Percentiles rank a stretch among this genome's conserved stretches.
These are phyloP conservation scores for Gadus chalcogrammus DNA, from an alignment of 2,113 vertebrate species.

Conservation along the genomic window DNA sequence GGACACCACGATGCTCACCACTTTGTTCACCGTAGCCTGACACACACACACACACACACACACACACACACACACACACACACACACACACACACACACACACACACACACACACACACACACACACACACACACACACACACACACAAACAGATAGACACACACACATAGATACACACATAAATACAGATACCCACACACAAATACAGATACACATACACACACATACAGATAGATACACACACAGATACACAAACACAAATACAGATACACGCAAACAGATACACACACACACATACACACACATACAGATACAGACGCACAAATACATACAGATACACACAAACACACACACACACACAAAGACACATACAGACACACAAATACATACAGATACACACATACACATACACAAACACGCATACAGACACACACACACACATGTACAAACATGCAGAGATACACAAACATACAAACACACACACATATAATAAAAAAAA, in stretches of 20 bases:
- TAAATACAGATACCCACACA: no score
- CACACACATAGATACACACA: neutral
- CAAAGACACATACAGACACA: neutral
- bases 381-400: neutral
- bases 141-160: neutral
- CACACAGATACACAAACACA: conserved; percentile 7
- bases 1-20: conserved; percentile 68
- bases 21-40: conserved; percentile 74
- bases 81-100: conserved; percentile 8
- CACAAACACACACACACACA: neutral
- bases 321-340: neutral
- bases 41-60: conserved; percentile 26
- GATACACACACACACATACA: neutral
- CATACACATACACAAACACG: conserved; percentile 4
- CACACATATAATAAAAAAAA: no score
- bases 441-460: neutral
- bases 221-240: no score
- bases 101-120: conserved; percentile 1
- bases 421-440: conserved; percentile 1
- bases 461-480: neutral
- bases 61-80: conserved; percentile 16
- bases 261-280: neutral
- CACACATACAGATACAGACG: neutral
- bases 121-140: neutral
- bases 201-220: no score